These are phyloP conservation scores for Dendrocincla fuliginosa DNA, from an alignment of 2,797 vertebrate genomes.

Conservation along the genomic window DNA sequence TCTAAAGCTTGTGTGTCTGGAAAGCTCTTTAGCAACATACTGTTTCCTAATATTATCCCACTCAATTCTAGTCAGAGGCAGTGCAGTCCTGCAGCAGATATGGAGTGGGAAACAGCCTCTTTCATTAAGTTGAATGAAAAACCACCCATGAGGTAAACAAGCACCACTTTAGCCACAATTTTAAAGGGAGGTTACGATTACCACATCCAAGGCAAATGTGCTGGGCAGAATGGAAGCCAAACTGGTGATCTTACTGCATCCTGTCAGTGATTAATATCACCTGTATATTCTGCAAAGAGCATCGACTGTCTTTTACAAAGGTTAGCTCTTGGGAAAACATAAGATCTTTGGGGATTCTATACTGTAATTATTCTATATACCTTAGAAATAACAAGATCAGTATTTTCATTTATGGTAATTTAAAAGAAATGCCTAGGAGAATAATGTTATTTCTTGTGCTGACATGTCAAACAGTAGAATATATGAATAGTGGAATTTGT, in stretches of 20 bases:
- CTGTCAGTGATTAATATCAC: not conserved
- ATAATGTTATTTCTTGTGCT: not conserved
- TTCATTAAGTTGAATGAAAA: constrained; percentile 35
- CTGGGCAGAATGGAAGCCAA: not conserved
- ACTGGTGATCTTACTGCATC: not conserved
- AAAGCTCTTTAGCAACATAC: constrained; percentile 71
- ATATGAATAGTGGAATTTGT: not conserved
- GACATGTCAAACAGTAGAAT: not conserved
- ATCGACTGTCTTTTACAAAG: not conserved
- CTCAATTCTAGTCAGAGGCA: constrained; percentile 48
- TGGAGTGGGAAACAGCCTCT: constrained; percentile 8
- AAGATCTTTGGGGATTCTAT: not conserved
- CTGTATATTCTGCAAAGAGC: not conserved
- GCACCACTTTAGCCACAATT: not conserved
- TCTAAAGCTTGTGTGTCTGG: constrained; percentile 50
- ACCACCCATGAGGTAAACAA: constrained; percentile 28
- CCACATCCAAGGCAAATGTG: not conserved
- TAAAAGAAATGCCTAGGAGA: not conserved
- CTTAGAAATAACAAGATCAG: not conserved
- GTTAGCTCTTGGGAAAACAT: not conserved
- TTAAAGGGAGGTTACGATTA: constrained; percentile 37
- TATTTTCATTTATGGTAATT: not conserved
- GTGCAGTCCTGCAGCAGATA: constrained; percentile 19
- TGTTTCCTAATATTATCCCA: constrained; percentile 71
- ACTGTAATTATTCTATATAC: not conserved